Percentiles rank a stretch among this genome's conserved stretches.
Evolutionary conservation across 2,888 invertebrate species (phyloP).

Genomic region (Ceriagrion tenellum): DNA sequence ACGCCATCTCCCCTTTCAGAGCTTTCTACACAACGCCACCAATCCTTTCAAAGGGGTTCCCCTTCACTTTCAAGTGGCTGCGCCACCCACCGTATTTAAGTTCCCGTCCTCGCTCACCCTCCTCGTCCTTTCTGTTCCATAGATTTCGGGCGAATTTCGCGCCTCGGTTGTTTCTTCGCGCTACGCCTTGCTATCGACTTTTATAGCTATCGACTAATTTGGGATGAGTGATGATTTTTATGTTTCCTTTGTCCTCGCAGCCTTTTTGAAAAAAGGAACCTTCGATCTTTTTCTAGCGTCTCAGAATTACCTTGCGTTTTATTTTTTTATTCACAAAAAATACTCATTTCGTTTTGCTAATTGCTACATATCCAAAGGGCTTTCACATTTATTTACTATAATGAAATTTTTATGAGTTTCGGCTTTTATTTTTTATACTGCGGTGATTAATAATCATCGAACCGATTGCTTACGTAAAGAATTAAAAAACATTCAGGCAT

Average conservation of each 20-base stretch:
- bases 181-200: background rate
- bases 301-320: background rate
- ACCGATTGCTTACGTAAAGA: no score
- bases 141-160: background rate
- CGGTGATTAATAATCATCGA: no score
- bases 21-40: background rate
- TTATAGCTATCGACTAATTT: constrained; percentile 7
- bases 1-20: background rate
- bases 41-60: background rate
- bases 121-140: background rate
- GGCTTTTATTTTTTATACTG: no score
- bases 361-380: no score
- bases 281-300: background rate
- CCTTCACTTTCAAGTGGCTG: background rate
- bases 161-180: background rate
- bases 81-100: background rate
- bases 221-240: background rate
- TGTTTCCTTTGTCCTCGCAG: background rate
- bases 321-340: background rate
- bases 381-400: no score
- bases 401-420: no score
- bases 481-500: no score
- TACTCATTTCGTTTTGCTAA: no score
- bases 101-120: background rate
- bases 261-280: background rate